phyloP scores from a whole-genome alignment of 2,113 vertebrate species.

The Apteryx owenii region DNA sequence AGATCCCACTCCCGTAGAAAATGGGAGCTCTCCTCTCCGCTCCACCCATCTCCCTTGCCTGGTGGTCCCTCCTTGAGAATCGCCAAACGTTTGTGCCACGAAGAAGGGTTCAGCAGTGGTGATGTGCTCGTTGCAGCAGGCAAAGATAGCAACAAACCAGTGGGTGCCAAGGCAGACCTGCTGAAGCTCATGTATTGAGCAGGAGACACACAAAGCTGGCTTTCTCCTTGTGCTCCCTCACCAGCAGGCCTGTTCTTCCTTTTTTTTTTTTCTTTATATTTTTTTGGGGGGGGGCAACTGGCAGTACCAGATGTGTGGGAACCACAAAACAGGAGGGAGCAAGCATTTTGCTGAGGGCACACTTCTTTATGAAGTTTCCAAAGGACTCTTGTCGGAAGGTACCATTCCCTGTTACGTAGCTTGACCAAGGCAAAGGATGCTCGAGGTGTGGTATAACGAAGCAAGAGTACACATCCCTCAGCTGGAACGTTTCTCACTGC shows the following conservation, averaged over 20 bases:
- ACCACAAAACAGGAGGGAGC: neutral
- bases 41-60: neutral
- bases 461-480: neutral
- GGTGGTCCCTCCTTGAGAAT: neutral
- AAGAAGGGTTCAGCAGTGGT: neutral
- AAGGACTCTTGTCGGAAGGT: neutral
- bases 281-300: neutral
- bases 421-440: neutral
- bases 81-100: neutral
- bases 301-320: neutral
- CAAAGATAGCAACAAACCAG: neutral
- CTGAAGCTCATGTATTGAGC: rapidly evolving
- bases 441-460: neutral
- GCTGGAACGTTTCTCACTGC: neutral
- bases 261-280: neutral
- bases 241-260: neutral
- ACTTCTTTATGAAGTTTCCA: neutral
- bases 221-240: neutral
- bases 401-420: rapidly evolving
- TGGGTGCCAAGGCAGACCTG: too few species aligned
- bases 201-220: neutral
- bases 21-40: neutral
- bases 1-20: neutral
- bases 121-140: neutral
- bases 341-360: neutral